phyloP scores from a whole-genome alignment of 2,888 invertebrate genomes.

The Siphonodentalium dalli region DNA sequence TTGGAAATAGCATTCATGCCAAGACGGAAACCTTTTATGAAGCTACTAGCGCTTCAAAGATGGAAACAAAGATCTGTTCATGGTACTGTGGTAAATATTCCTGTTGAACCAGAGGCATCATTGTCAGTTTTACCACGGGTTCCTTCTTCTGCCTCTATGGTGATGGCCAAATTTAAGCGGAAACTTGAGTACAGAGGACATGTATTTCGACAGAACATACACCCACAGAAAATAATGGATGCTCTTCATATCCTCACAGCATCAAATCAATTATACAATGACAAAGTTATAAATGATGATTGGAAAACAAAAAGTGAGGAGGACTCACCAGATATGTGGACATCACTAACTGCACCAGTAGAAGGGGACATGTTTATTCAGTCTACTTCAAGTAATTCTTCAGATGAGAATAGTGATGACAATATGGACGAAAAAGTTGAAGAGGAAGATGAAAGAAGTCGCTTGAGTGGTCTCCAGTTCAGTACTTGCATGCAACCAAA shows the following conservation, averaged over 20 bases:
- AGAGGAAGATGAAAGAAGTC: constrained; percentile 7
- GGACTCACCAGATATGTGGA: no score
- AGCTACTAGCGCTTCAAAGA: constrained; percentile 21
- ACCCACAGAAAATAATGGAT: constrained; percentile 17
- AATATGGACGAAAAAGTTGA: neutral
- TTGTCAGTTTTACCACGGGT: constrained; percentile 22
- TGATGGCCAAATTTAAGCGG: no score
- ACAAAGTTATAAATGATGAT: constrained; percentile 3
- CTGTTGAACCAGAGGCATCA: constrained; percentile 26
- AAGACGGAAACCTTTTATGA: constrained; percentile 31
- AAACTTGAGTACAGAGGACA: constrained; percentile 15
- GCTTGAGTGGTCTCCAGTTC: constrained; percentile 19
- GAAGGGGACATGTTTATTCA: neutral
- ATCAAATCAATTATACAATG: constrained; percentile 15
- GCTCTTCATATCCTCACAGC: constrained; percentile 21
- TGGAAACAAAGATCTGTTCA: constrained; percentile 26
- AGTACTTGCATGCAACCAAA: constrained; percentile 23
- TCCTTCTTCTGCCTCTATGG: no score
- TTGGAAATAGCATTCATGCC: constrained; percentile 25
- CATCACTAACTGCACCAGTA: neutral
- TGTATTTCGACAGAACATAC: constrained; percentile 5
- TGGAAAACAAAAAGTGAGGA: no score
- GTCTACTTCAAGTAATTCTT: neutral
- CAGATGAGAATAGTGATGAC: constrained; percentile 1
- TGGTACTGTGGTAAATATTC: constrained; percentile 29